Base-by-base conservation (phyloP, 2,888 invertebrate genomes). In the Agonum fuliginosum region DNA sequence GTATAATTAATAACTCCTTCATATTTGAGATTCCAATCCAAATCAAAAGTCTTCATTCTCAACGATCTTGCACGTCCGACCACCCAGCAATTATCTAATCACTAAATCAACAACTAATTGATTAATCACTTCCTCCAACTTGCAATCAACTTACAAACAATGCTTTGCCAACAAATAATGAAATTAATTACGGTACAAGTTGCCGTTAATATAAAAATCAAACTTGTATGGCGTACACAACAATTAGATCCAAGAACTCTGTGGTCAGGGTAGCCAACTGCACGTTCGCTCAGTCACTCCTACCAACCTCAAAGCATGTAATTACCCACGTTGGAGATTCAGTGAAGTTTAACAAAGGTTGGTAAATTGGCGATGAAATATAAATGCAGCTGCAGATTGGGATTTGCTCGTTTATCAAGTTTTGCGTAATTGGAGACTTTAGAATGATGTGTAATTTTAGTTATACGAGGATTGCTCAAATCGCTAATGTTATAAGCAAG, bases 51-150 rank as follows among this genome's bases (percentile, higher is more conserved):
- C 37, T 37, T 37, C n/a, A 43, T 43, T 43, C 12, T 43, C 24
- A n/a, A 12, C 54, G n/a, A n/a, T n/a, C n/a, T n/a, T n/a, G n/a
- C n/a, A n/a, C n/a, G n/a, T n/a, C n/a, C n/a, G 27, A 58, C 27
- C 58, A 58, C 62, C 34, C 20, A 34, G 6, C 37, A 62, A 62
- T 62, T 62, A 62, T 34, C 62, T 62, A 62, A 62, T 62, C 62
- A 62, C 30, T 30, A 17, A 62, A 62, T 62, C 62, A 62, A 30
- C 30, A 62, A 62, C 62, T 62, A 62, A 62, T 62, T 62, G 62
- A 62, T 62, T 62, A 62, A 62, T 62, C 62, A 62, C 34, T 62
- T 62, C 30, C 62, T 37, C 14, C 8, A 34, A 6, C 34, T 34
- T 48, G 48, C 20, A 48, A 48, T 48, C 48, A 48, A 8, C 4